Evolutionary conservation across 2,888 invertebrate genomes (phyloP), one percentile per base, ranked within the genome.

Genomic region (Stenolophus ochropezus): DNA sequence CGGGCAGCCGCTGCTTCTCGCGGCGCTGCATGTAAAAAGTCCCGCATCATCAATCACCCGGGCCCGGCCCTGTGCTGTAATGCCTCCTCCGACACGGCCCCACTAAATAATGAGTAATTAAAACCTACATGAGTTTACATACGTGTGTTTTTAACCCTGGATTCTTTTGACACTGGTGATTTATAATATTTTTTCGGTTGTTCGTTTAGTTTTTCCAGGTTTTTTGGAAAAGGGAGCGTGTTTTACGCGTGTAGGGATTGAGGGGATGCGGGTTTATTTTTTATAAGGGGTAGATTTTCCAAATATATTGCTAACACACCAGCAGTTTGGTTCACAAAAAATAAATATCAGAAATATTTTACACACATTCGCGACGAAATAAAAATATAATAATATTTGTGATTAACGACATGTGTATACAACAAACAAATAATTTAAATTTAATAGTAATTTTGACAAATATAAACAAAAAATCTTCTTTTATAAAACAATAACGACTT

Each of bases 51-150:
- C 75, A 81, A 81, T 81, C 81, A 81, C 25, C 61, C 73, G 65
- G 23, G 47, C 73, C 47, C 49, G 47, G 49, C 49, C 47, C 49
- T 71, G 47, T n/a, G 42, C 71, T 73, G 73, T 73, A 76, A 76
- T 76, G 76, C 76, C 77, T 77, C 42, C 79, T 79, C 79, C 61
- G 75, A 75, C 58, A 58, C 27, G 73, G 25, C 47, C 56, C 73
- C 75, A 81, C 61, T 81, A 81, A 81, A 81, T 81, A 84, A 85
- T 85, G 84, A 85, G 84, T 85, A 85, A 85, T 85, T 85, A 85
- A 85, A 84, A 84, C 75, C 82, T 84, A 85, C 84, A 84, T 84
- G 84, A 83, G 84, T 84, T 84, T 84, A 84, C 83, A 84, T 83
- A 83, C 74, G 61, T 27, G 75, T 16, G 80, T 80, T 81, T 81